Evolutionary conservation across 2,888 invertebrate species (phyloP).

Genomic region (Gerris lacustris): DNA sequence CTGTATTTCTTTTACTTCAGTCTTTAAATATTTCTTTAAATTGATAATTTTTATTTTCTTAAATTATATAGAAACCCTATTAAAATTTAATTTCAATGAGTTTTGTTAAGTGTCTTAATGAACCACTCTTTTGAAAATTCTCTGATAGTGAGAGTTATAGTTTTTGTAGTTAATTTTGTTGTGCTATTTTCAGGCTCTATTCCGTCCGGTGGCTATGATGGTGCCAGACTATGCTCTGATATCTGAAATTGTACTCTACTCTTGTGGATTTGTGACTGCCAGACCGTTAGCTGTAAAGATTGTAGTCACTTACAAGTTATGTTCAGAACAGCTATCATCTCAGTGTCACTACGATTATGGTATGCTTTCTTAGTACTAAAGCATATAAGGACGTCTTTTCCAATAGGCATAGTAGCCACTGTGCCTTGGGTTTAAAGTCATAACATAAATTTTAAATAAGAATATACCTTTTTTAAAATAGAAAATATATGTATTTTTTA

Average conservation of each 20-base stretch:
- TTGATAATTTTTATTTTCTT: too few species aligned
- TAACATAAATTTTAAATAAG: conserved; percentile 13
- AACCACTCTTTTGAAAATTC: too few species aligned
- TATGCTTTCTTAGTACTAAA: conserved; percentile 31
- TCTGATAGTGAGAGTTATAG: too few species aligned
- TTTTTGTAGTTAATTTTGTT: conserved; percentile 24
- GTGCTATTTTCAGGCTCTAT: conserved; percentile 50
- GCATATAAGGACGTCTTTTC: background rate
- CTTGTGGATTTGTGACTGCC: conserved; percentile 76
- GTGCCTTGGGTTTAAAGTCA: background rate
- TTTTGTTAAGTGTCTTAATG: too few species aligned
- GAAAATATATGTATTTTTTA: too few species aligned
- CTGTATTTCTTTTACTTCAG: too few species aligned
- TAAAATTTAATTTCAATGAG: too few species aligned
- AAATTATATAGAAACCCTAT: too few species aligned
- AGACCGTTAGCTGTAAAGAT: conserved; percentile 83
- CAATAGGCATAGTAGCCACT: background rate
- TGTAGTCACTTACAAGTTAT: conserved; percentile 82
- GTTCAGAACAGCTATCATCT: conserved; percentile 85
- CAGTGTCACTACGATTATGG: conserved; percentile 94
- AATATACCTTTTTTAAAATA: too few species aligned
- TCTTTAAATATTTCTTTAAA: too few species aligned
- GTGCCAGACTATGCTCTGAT: conserved; percentile 92
- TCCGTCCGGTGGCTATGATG: conserved; percentile 95
- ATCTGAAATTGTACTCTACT: conserved; percentile 86